Evolutionary conservation across 2,888 invertebrate genomes (phyloP), one percentile per base, ranked within the genome.

Genomic region (Thymelicus sylvestris): DNA sequence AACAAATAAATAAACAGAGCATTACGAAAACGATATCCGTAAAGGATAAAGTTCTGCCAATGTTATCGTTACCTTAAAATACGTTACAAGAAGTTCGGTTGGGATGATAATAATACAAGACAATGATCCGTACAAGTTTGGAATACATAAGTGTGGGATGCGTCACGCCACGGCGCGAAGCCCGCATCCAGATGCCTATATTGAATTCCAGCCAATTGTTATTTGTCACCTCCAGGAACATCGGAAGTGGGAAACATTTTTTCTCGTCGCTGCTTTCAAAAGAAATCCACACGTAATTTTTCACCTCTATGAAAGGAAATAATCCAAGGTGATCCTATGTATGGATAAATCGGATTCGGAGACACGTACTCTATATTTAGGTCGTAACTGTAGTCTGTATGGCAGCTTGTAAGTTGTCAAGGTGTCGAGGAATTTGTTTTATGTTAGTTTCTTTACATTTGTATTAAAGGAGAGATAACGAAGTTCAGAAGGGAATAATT

Each of bases 161-260:
- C 48, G 69, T 64, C 57, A 70, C 59, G 39, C 6, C 38, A 38
- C 19, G 52, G 4, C 48, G 57, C 50, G 31, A 60, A 44, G 65
- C 69, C 67, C 67, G 72, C 61, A 72, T 74, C 61, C 62, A 62
- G 60, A 76, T 71, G 83, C 80, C 82, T 83, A 86, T 91, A 91
- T 90, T 90, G 88, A 90, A 91, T 90, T 89, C 87, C 83, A 82
- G 84, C 80, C 88, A 89, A 91, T 89, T 90, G 89, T 85, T 86
- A 89, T 82, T 86, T 83, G 84, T 83, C 86, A 86, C 86, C 85
- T 86, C 81, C 78, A 82, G 80, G 81, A 85, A 81, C 81, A 79
- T 86, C 88, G 91, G 90, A 91, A 86, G 84, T 78, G 79, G 66
- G 76, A 63, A 63, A 61, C 39, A 24, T 61, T 61, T 39, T 60